phyloP scores from a whole-genome alignment of 1,140 invertebrate genomes.

The Brachionus sp. region DNA sequence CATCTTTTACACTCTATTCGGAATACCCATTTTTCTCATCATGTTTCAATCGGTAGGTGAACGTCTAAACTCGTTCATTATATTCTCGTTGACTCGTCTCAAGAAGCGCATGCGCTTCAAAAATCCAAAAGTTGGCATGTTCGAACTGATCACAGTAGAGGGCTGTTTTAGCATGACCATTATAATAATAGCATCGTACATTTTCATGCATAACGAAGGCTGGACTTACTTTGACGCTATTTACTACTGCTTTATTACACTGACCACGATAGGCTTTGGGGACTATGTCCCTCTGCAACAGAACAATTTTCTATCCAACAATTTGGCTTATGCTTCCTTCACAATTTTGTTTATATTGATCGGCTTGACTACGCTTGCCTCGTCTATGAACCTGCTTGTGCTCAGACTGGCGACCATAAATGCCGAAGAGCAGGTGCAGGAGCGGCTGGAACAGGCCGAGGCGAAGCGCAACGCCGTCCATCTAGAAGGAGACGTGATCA shows the following conservation, averaged over 20 bases:
- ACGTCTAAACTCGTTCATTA: slow-evolving; percentile 89
- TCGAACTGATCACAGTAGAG: slow-evolving; percentile 38
- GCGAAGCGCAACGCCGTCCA: slow-evolving; percentile 4
- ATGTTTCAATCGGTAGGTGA: slow-evolving; percentile 99
- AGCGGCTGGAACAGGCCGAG: slow-evolving; percentile 60
- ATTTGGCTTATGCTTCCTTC: slow-evolving; percentile 87
- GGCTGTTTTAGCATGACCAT: slow-evolving; percentile 46
- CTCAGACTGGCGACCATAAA: slow-evolving; percentile 98
- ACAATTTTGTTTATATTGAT: slow-evolving; percentile 97
- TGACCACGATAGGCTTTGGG: slow-evolving; percentile 82
- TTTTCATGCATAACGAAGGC: slow-evolving; percentile 88
- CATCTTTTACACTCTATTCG: slow-evolving; percentile 58
- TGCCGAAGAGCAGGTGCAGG: slow-evolving; percentile 86
- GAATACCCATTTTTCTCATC: slow-evolving; percentile 78
- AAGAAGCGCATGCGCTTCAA: slow-evolving; percentile 72
- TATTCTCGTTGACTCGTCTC: slow-evolving; percentile 77
- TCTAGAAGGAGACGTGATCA: slow-evolving; percentile 41
- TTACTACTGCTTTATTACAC: slow-evolving; percentile 97
- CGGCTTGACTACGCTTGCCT: slow-evolving; percentile 96
- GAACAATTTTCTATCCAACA: slow-evolving; percentile 83
- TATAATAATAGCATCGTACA: slow-evolving; percentile 59
- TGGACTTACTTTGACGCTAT: slow-evolving; percentile 98
- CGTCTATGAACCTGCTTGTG: slow-evolving; percentile 93
- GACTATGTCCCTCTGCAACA: slow-evolving; percentile 74
- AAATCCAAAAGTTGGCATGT: slow-evolving; percentile 48